Base-by-base conservation (phyloP, 2,797 vertebrate genomes). In the Molossus molossus region DNA sequence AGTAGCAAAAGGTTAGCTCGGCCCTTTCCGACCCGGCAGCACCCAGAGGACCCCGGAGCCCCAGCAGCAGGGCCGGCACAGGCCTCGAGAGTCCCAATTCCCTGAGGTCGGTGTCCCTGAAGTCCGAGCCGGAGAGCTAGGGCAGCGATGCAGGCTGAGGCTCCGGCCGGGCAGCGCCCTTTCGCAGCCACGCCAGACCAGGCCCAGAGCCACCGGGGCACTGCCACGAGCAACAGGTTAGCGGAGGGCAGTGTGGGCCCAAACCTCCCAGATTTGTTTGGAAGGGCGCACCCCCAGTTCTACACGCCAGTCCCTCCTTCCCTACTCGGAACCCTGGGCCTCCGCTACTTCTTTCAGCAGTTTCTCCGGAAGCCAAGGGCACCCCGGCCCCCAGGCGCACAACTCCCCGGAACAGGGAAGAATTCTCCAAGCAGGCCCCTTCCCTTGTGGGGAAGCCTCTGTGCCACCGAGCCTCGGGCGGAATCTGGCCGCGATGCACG, bases 101-200 rank as follows among this genome's bases (percentile, higher is more conserved):
- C 50, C 45, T 60, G 33, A 40, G 37, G 20, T 3, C 27, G 29
- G 27, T 65, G 18, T 72, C 50, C 50, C n/a, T 2, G 1, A 81
- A 57, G 53, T 67, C 33, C 3, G 6, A 53, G 45, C 0, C 6
- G 5, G 29, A 57, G 50, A 4, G 23, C 60, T 65, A 37, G 73
- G n/a, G 20, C 17, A 4, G 25, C 2, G 2, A 29, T n/a, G 14
- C 50, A 10, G 29, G 23, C 20, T 18, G 69, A 50, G 14, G 73
- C 8, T 88, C n/a, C 10, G 0, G 2, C 10, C 45, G 9, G 0
- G 12, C 0, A 15, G 50, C 1, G 1, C 8, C 87, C 70, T 15
- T 29, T 57, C 10, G 9, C 65, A 25, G 27, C 13, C 64, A 62
- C 45, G 25, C 2, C 14, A 62, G 73, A 82, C 7, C 62, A 53